Base-by-base conservation (phyloP, 2,797 vertebrate genomes). In the Uromys caudimaculatus region DNA sequence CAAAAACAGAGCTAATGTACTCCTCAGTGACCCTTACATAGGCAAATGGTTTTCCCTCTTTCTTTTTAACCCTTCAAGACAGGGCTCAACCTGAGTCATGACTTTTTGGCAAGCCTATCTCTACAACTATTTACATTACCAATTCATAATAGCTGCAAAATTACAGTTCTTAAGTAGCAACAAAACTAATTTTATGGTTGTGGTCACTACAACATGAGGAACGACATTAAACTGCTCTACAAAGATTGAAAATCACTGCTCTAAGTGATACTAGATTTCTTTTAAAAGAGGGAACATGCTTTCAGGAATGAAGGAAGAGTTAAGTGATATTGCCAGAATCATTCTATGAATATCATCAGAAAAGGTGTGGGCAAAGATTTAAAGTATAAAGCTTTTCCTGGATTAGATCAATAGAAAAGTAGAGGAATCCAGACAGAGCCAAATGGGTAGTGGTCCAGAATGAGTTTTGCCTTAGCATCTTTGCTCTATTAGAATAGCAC, bases 251-350 rank as follows among this genome's bases (percentile, higher is more conserved):
- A 38, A n/a, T 21, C 35, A 56, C 52, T 56, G 52, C 2, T 44
- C 24, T 44, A n/a, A n/a, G 44, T 76, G 29, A 71, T 38, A 85
- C 3, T 11, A 35, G 41, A 19, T 54, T 81, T 76, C 71, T 84
- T 92, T 54, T 79, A 6, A 14, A 81, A 89, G 60, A 81, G 16
- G 2, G 7, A 86, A 17, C 73, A 84, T 13, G 24, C 1, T 81
- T 92, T 95, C 35, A 81, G 35, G 64, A 93, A 19, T 89, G 47
- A 88, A 3, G 62, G 56, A 79, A 79, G 41, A 89, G 54, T 73
- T 16, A 81, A 38, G 32, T 71, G 50, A 6, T 35, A 62, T 47
- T 94, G 69, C 41, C 47, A 69, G 17, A 13, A 58, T 89, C 38
- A 86, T 69, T 91, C n/a, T 62, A 13, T 32, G 58, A 90, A 21